Conservation (phyloP, 1,140 invertebrate genomes). For the Bombus affinis region DNA sequence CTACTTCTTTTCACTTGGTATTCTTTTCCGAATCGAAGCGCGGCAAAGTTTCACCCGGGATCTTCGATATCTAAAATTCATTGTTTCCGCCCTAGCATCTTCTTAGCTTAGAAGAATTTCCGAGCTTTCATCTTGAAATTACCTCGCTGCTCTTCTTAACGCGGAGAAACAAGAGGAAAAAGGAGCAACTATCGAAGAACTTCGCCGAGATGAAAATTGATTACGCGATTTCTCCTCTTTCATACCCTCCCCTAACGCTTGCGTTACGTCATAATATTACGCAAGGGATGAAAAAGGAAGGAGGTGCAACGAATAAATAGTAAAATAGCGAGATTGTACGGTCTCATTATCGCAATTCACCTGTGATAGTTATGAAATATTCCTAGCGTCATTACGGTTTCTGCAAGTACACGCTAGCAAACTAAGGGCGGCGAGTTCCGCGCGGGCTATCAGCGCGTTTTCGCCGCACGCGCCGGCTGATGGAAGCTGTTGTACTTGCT, state of each 20-base stretch:
- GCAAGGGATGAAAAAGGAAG: background rate
- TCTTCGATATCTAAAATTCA: background rate
- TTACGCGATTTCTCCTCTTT: background rate
- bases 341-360: constrained; percentile 31
- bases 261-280: constrained; percentile 29
- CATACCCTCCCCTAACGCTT: background rate
- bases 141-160: background rate
- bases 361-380: constrained; percentile 45
- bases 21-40: background rate
- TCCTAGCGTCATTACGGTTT: constrained; percentile 9
- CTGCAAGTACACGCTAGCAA: background rate
- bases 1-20: background rate
- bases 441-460: constrained; percentile 3
- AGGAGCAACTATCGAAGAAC: background rate
- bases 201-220: constrained; percentile 35
- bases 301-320: constrained; percentile 1
- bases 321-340: constrained; percentile 4
- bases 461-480: background rate
- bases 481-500: constrained; percentile 22
- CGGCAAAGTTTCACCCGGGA: background rate
- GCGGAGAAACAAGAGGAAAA: background rate
- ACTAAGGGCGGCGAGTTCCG: background rate
- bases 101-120: constrained; percentile 16
- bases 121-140: constrained; percentile 1
- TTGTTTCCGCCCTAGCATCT: background rate